Percentiles rank a stretch among this genome's conserved stretches.
Conservation (phyloP, 2,797 vertebrate genomes). For the Chlorospingus flavigularis region DNA sequence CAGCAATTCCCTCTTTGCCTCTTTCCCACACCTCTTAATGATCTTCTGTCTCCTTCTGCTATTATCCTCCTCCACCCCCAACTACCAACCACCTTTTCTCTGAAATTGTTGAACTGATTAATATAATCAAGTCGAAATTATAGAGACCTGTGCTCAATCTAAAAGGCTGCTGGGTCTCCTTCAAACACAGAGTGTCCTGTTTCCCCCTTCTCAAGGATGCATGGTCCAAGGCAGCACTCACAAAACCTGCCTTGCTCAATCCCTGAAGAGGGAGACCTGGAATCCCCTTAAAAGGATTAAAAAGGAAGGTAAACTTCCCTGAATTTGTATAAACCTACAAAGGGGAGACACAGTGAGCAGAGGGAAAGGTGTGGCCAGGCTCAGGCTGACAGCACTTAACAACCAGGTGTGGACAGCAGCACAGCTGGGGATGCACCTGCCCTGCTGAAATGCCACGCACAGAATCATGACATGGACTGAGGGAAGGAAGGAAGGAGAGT, state of each 20-base stretch:
- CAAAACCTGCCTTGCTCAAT: background rate
- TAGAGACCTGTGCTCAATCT: background rate
- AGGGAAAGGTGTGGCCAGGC: background rate
- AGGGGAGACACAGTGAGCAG: background rate
- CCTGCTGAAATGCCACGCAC: background rate
- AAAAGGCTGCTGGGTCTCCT: background rate
- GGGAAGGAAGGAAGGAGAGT: background rate
- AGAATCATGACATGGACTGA: background rate
- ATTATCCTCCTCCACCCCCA: background rate
- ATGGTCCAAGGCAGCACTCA: background rate
- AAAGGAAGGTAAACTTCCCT: background rate
- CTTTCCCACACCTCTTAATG: background rate
- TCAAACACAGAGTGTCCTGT: background rate
- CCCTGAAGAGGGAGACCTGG: background rate
- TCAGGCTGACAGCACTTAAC: background rate
- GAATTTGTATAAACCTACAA: background rate
- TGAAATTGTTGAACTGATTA: conserved; percentile 17
- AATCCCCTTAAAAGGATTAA: background rate
- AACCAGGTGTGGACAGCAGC: background rate
- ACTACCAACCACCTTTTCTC: background rate
- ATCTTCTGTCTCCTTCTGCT: background rate
- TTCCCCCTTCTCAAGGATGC: background rate
- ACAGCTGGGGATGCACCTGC: background rate
- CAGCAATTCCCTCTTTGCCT: background rate
- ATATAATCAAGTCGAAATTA: conserved; percentile 6